These are phyloP conservation scores for Chloropsis cyanopogon DNA, from an alignment of 2,113 vertebrate genomes.

Conservation along the genomic window DNA sequence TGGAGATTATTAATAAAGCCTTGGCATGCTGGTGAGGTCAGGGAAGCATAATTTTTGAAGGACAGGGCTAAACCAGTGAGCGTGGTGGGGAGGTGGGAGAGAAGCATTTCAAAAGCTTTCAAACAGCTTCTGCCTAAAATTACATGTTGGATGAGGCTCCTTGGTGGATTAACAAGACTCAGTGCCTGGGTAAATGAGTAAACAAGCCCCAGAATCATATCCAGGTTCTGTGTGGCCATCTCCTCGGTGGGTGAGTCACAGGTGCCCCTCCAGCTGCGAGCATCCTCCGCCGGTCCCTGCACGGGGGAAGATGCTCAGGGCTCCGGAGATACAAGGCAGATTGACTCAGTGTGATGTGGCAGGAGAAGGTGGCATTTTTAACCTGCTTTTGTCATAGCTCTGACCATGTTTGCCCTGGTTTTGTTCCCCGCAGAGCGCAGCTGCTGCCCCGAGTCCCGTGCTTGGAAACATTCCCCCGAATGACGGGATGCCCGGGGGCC, in stretches of 20 bases:
- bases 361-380: background rate
- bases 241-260: background rate
- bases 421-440: slow-evolving; percentile 81
- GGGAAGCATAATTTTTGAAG: background rate
- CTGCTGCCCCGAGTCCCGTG: slow-evolving; percentile 87
- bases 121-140: background rate
- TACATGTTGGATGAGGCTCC: background rate
- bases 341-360: background rate
- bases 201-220: background rate
- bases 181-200: background rate
- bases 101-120: background rate
- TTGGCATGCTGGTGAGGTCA: background rate
- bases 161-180: background rate
- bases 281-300: background rate
- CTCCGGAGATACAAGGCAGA: background rate
- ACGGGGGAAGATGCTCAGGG: accelerated
- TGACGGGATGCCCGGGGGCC: slow-evolving; percentile 85
- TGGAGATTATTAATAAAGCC: background rate
- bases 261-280: background rate
- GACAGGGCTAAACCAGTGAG: accelerated
- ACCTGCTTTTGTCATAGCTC: background rate
- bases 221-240: background rate
- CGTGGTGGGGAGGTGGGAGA: background rate
- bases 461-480: slow-evolving; percentile 90
- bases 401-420: background rate